Evolutionary conservation across 35 echinoderm and acorn worm genomes (phyloP).

Genomic region (Holothuria glaberrima): DNA sequence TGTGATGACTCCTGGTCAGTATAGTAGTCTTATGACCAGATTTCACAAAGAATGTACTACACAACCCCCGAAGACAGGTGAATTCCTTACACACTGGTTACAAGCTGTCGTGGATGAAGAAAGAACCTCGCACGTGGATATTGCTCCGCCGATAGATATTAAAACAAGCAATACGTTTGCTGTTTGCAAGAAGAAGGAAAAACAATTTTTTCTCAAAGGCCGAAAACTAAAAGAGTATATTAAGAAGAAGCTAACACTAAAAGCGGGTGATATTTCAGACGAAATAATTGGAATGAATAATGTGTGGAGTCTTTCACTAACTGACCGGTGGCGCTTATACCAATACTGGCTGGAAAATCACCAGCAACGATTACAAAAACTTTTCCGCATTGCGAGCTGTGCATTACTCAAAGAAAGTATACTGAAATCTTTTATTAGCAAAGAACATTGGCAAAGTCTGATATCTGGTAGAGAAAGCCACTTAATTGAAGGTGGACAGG

Average conservation of each 20-base stretch:
- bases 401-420: neutral
- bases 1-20: constrained; percentile 43
- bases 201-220: constrained; percentile 26
- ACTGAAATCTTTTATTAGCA: neutral
- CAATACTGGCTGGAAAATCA: constrained; percentile 34
- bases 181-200: neutral
- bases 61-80: neutral
- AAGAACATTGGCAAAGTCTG: neutral
- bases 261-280: neutral
- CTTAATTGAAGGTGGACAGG: too few relatives aligned
- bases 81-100: constrained; percentile 21
- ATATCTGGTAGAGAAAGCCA: too few relatives aligned
- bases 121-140: neutral
- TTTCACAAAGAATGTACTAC: neutral
- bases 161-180: neutral
- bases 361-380: constrained; percentile 8
- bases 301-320: constrained; percentile 19
- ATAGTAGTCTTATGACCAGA: constrained; percentile 20
- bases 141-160: neutral
- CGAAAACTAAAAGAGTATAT: constrained; percentile 21
- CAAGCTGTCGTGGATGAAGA: constrained; percentile 30
- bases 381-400: neutral
- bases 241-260: neutral
- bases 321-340: constrained; percentile 62
- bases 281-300: constrained; percentile 23